These are phyloP conservation scores for Lysandra coridon DNA, from an alignment of 2,888 invertebrate species.

Conservation along the genomic window DNA sequence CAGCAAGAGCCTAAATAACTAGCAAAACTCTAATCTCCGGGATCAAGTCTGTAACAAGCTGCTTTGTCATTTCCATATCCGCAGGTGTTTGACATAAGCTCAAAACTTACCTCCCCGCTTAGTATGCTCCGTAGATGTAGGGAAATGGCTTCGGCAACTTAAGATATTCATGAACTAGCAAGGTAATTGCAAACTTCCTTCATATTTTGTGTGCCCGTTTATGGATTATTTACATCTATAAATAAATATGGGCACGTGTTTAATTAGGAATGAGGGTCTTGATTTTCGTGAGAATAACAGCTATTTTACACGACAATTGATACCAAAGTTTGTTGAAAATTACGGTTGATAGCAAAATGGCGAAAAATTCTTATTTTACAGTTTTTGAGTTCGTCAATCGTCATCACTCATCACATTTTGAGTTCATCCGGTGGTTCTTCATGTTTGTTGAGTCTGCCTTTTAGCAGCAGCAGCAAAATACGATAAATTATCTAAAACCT, in stretches of 20 bases:
- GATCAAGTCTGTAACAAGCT: conserved; percentile 26
- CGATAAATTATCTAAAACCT: too few species aligned
- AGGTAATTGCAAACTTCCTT: conserved; percentile 34
- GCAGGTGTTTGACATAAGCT: conserved; percentile 31
- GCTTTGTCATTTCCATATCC: conserved; percentile 28
- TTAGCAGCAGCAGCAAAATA: too few species aligned
- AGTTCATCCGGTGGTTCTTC: too few species aligned
- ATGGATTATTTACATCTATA: neutral
- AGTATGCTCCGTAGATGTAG: conserved; percentile 29
- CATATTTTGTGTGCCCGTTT: conserved; percentile 1
- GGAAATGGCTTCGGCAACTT: conserved; percentile 37
- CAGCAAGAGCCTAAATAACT: conserved; percentile 1
- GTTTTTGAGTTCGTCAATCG: neutral
- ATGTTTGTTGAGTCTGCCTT: too few species aligned
- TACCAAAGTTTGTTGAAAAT: too few species aligned
- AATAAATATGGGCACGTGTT: neutral
- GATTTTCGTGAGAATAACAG: too few species aligned
- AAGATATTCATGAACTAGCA: conserved; percentile 35
- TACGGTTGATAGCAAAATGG: neutral
- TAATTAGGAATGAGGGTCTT: too few species aligned
- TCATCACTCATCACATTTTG: too few species aligned
- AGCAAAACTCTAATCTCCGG: conserved; percentile 17
- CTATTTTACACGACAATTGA: too few species aligned
- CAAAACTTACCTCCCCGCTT: conserved; percentile 28
- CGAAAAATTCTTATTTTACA: neutral